A percentile compares a stretch with the other conserved stretches of the same genome.
Evolutionary conservation across 1,140 invertebrate species (phyloP).

Genomic region (Melitaea cinxia): DNA sequence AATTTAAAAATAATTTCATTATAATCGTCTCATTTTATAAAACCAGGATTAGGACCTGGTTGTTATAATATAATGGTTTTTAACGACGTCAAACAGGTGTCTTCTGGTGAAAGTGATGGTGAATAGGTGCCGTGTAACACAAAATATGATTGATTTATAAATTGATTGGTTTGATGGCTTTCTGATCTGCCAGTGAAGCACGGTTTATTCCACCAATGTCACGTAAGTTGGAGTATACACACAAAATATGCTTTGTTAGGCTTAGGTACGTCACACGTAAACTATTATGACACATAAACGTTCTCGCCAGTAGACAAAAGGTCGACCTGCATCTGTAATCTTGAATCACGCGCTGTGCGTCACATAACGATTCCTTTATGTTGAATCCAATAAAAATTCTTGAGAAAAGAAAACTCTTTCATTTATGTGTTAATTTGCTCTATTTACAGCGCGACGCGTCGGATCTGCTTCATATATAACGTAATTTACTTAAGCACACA

Average conservation of each 20-base stretch:
- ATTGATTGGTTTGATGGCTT: too few species aligned
- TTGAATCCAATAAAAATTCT: conserved; percentile 15
- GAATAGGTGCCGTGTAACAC: conserved; percentile 16
- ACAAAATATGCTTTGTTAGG: conserved; percentile 34
- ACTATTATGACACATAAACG: conserved; percentile 38
- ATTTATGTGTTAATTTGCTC: conserved; percentile 13
- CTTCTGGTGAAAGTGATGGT: conserved; percentile 51
- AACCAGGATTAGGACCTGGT: conserved; percentile 54
- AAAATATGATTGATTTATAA: too few species aligned
- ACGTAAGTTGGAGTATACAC: too few species aligned
- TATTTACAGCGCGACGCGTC: conserved; percentile 33
- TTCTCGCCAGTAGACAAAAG: conserved; percentile 31
- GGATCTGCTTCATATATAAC: conserved; percentile 34
- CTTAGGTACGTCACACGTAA: conserved; percentile 32
- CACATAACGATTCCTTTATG: conserved; percentile 24
- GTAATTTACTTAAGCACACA: conserved; percentile 46
- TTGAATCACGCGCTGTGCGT: conserved; percentile 34
- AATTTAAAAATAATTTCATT: not conserved
- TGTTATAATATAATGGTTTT: conserved; percentile 58
- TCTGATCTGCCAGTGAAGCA: too few species aligned
- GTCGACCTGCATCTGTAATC: conserved; percentile 33
- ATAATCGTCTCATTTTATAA: not conserved
- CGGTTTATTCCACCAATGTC: too few species aligned
- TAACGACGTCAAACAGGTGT: conserved; percentile 53
- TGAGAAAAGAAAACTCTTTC: conserved; percentile 16